These are phyloP conservation scores for Idaea biselata DNA, from an alignment of 2,888 invertebrate genomes.

Conservation along the genomic window DNA sequence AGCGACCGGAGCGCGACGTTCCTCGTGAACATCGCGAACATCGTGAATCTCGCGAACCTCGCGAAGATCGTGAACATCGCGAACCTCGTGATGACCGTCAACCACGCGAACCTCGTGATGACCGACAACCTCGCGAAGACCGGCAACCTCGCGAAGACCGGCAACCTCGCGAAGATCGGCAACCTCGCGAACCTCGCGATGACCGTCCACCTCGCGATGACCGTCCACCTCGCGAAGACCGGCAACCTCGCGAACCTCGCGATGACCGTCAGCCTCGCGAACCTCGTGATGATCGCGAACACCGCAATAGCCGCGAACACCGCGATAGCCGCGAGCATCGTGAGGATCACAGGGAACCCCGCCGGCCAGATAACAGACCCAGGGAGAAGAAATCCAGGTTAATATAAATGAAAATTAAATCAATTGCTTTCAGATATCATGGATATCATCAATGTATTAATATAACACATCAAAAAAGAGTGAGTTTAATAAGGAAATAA, in stretches of 20 bases:
- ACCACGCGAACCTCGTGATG: too few species aligned
- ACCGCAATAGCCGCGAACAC: constrained; percentile 19
- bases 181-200: too few species aligned
- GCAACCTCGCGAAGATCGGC: not conserved
- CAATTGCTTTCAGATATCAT: not conserved
- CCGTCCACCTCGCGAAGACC: too few species aligned
- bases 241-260: constrained; percentile 21
- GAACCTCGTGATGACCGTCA: constrained; percentile 19
- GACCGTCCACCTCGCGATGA: too few species aligned
- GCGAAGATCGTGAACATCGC: constrained; percentile 20
- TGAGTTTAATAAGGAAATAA: too few species aligned
- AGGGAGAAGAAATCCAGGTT: constrained; percentile 57
- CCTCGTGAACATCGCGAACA: constrained; percentile 28
- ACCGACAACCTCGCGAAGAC: constrained; percentile 1
- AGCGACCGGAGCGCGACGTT: constrained; percentile 18
- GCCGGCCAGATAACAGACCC: constrained; percentile 30
- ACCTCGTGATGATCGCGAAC: constrained; percentile 21
- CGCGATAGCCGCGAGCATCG: too few species aligned
- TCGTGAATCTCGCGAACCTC: constrained; percentile 24
- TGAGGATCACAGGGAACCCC: not conserved
- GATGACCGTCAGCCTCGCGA: constrained; percentile 23
- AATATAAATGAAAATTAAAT: not conserved
- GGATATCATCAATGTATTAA: too few species aligned
- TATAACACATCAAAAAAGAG: too few species aligned
- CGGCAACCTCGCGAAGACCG: not conserved